Base-by-base conservation (phyloP, 2,113 vertebrate genomes). In the Xiphorhynchus elegans region DNA sequence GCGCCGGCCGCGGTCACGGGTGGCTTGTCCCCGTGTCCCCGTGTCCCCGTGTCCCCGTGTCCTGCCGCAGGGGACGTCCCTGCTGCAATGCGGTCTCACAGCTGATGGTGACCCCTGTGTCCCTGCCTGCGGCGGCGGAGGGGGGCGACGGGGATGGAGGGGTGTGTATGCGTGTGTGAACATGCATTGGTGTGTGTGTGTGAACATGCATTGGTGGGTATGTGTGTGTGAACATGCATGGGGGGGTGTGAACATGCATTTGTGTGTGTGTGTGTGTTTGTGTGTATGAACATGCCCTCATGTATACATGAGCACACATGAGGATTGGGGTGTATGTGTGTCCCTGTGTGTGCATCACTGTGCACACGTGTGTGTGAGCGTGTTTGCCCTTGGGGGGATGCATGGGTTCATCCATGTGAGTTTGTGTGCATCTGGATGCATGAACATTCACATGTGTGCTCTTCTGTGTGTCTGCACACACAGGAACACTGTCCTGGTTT, bases 11-110 rank as follows among this genome's bases (percentile, higher is more conserved):
- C 4, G 13, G 72, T 83, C 87, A 39, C 25, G 21, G 17, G 62
- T 70, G 62, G 13, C 44, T 1, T 47, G 84, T 86, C 17, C 28
- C 40, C 11, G 44, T n/a, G 66, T 93, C 49, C 78, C 42, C 42
- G 44, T 46, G 44, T 46, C 49, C 78, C 42, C 42, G 44, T 46
- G 44, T 46, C 44, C 44, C 91, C 58, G 49, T 19, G 74, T 52
- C 81, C 89, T 67, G 72, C 94, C 12, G 33, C 91, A 93, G 94
- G 94, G 96, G 94, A 77, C 91, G 56, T 37, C 44, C 9, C 21
- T 74, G 87, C 93, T 86, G 96, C 96, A 96, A 50, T 96, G 96
- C 96, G 25, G 96, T 21, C 9, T 37, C 25, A 25, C 63, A 33
- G 59, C 80, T 24, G 40, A 33, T 28, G 21, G 46, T 80, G 83